phyloP scores from a whole-genome alignment of 37 sponge, comb jelly and placozoan genomes.

The Cladorhizidae sp. region DNA sequence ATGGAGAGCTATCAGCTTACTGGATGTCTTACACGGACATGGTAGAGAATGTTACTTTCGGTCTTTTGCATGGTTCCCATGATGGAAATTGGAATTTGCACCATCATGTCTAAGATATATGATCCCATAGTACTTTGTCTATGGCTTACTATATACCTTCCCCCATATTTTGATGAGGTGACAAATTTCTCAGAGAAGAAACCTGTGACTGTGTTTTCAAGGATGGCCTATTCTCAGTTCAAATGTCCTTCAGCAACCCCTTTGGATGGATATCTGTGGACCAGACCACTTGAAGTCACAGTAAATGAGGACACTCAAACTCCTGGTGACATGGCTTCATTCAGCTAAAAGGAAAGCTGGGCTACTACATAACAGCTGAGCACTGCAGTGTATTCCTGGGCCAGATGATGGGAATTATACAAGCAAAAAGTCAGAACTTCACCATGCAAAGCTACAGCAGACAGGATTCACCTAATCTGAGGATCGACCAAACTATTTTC shows the following conservation, averaged over 20 bases:
- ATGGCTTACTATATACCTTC: background rate
- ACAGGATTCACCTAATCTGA: background rate
- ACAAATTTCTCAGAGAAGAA: no score
- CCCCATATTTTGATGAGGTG: background rate
- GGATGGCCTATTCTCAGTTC: background rate
- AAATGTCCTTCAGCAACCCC: background rate
- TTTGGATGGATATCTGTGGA: background rate
- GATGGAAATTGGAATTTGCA: background rate
- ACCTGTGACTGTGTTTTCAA: background rate
- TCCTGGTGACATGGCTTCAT: no score
- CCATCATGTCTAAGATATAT: background rate
- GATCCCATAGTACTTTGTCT: background rate
- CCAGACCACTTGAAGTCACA: no score
- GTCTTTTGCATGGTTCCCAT: background rate
- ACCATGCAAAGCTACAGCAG: background rate
- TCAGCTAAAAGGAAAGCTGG: no score
- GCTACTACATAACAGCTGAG: no score
- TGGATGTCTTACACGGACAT: background rate
- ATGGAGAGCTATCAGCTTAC: background rate
- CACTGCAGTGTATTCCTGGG: no score
- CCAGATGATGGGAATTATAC: no score
- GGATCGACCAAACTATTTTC: conserved; percentile 1
- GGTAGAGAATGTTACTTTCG: background rate
- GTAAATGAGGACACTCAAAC: no score
- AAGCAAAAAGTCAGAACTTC: background rate